Conservation (phyloP, 2,113 vertebrate genomes). For the Galemys pyrenaicus region DNA sequence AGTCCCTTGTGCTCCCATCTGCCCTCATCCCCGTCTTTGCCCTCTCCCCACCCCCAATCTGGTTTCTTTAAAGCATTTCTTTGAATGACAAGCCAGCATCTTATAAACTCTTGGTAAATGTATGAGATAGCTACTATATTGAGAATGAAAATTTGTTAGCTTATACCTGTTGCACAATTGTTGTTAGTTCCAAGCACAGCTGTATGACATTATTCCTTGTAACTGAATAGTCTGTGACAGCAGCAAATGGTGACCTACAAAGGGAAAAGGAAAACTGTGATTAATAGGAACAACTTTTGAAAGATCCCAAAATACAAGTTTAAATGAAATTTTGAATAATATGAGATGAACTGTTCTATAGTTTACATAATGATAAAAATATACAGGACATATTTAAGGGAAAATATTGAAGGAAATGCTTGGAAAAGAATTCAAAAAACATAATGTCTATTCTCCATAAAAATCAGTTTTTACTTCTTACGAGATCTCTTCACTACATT, state of each 20-base stretch:
- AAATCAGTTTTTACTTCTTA: constrained; percentile 26
- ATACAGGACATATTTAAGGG: neutral
- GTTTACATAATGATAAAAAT: constrained; percentile 35
- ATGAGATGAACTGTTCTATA: constrained; percentile 52
- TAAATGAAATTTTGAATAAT: constrained; percentile 46
- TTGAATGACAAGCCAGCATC: constrained; percentile 41
- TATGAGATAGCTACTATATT: constrained; percentile 27
- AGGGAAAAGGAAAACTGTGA: constrained; percentile 61
- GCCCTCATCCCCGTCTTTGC: too few relatives aligned
- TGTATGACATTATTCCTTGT: constrained; percentile 99
- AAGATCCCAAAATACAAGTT: neutral
- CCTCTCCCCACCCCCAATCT: too few relatives aligned
- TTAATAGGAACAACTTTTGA: constrained; percentile 53
- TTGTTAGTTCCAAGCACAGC: constrained; percentile 98
- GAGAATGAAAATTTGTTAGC: constrained; percentile 53
- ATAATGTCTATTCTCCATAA: constrained; percentile 17
- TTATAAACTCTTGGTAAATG: constrained; percentile 6
- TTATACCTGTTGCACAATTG: constrained; percentile 97
- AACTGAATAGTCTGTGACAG: constrained; percentile 98
- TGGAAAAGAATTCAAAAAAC: constrained; percentile 49
- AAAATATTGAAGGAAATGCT: constrained; percentile 21
- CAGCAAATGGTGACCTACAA: constrained; percentile 97
- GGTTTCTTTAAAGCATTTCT: constrained; percentile 13
- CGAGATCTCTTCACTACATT: neutral
- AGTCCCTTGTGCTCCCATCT: too few relatives aligned